Percentiles rank a stretch among this genome's conserved stretches.
Evolutionary conservation across 1,140 invertebrate species (phyloP).

Genomic region (Megalopta genalis): DNA sequence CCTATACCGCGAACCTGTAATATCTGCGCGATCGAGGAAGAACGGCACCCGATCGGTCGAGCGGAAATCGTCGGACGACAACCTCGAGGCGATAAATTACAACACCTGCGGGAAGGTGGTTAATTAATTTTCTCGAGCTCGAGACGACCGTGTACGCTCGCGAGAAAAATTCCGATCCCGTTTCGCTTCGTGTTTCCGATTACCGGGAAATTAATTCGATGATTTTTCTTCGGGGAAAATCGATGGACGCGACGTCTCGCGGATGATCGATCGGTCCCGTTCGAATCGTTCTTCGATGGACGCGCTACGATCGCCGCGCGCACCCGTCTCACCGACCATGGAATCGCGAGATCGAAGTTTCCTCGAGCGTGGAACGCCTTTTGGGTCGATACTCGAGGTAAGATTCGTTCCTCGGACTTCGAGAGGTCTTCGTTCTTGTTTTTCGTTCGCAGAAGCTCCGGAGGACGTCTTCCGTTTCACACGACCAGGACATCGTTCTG

Average conservation of each 20-base stretch:
- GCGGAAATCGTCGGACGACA: background rate
- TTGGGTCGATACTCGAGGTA: too few relatives aligned
- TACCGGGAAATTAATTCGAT: constrained; percentile 2
- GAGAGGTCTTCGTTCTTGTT: too few relatives aligned
- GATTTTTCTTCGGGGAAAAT: background rate
- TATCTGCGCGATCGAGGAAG: background rate
- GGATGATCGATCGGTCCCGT: background rate
- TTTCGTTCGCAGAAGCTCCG: constrained; percentile 39
- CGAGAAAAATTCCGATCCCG: background rate
- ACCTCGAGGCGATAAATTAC: background rate
- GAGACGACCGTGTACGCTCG: background rate
- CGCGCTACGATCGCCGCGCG: background rate
- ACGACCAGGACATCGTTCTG: constrained; percentile 58
- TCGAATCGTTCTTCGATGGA: background rate
- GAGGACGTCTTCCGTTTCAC: constrained; percentile 60
- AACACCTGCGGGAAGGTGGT: background rate
- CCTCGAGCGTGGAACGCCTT: background rate
- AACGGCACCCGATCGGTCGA: background rate
- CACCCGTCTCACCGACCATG: too few relatives aligned
- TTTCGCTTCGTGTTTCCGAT: background rate
- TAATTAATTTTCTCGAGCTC: background rate
- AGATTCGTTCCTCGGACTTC: too few relatives aligned
- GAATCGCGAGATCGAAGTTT: background rate
- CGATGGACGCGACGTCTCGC: background rate
- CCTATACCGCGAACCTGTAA: too few relatives aligned